Base-by-base conservation (phyloP, 2,888 invertebrate genomes). In the Dinocampus coccinellae region DNA sequence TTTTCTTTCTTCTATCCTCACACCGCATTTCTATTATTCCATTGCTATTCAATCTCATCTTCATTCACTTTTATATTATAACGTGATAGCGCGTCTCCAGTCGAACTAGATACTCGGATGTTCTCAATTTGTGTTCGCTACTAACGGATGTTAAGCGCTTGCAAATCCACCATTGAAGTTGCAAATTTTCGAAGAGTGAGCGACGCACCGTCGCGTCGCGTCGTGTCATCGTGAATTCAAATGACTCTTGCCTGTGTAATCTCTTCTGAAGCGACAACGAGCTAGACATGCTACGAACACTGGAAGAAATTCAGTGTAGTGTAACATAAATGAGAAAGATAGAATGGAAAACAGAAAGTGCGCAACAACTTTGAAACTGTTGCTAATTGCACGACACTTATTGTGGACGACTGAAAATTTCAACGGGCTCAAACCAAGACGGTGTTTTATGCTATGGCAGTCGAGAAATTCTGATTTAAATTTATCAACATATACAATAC, bases 331-430 rank as follows among this genome's bases (percentile, higher is more conserved):
- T 20, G 53, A 65, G 52, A 24, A 52, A 66, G 42, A 57, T 10
- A 9, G 4, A 57, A 55, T 39, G 26, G 47, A 22, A 42, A 29
- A 11, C 7, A 53, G 62, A 53, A 70, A 58, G 60, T 60, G 57
- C 55, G 47, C 65, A 52, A 58, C 36, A 71, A 71, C 66, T 72
- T 72, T 57, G 33, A 57, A 62, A 62, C 47, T 20, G 62, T 72
- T 62, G 71, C 67, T 72, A 72, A 72, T 72, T 72, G 71, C 71
- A 72, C 55, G 71, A 67, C 67, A 72, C 71, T 67, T 55, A 71
- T 66, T 71, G 66, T 42, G 61, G 53, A 71, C 61, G 33, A 52
- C 42, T 63, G 63, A 34, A 29, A 58, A 57, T 57, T 42, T 66
- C 29, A 55, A 39, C 57, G n/a, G 64, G n/a, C n/a, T n/a, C 24